phyloP scores from a whole-genome alignment of 2,888 invertebrate genomes.

The Ptychoptera contaminata region DNA sequence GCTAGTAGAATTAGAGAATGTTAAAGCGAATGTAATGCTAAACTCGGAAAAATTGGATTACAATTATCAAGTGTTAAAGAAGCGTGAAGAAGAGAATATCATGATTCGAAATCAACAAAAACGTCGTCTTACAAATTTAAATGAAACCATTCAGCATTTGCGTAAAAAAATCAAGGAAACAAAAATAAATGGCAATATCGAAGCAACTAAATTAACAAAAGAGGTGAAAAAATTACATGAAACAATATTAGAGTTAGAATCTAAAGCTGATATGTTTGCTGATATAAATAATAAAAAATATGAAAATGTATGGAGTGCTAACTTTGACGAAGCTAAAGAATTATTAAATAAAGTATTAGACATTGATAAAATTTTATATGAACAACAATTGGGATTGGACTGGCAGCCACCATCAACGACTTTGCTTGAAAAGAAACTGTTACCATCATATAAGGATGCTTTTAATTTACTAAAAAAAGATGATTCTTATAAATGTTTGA shows the following conservation, averaged over 20 bases:
- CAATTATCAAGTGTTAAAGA: slow-evolving; percentile 73
- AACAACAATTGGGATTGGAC: slow-evolving; percentile 41
- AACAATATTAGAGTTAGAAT: slow-evolving; percentile 48
- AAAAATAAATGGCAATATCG: slow-evolving; percentile 43
- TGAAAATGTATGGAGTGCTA: slow-evolving; percentile 43
- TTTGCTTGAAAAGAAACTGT: slow-evolving; percentile 28
- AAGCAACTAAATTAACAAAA: slow-evolving; percentile 48
- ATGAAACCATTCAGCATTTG: slow-evolving; percentile 51
- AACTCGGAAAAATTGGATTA: slow-evolving; percentile 85
- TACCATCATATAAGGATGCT: slow-evolving; percentile 30
- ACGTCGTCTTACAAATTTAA: slow-evolving; percentile 56
- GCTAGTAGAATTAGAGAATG: slow-evolving; percentile 60
- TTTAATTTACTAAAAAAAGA: not conserved
- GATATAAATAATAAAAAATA: slow-evolving; percentile 43
- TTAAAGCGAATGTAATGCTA: slow-evolving; percentile 64
- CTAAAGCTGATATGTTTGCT: slow-evolving; percentile 52
- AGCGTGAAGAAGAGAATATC: slow-evolving; percentile 74
- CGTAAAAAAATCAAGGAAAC: slow-evolving; percentile 49
- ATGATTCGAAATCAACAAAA: slow-evolving; percentile 67
- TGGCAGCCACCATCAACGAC: slow-evolving; percentile 35
- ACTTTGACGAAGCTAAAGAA: slow-evolving; percentile 34
- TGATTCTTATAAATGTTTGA: not conserved
- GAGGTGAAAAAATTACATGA: slow-evolving; percentile 53
- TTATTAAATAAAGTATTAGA: slow-evolving; percentile 37
- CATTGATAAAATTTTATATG: slow-evolving; percentile 43